These are phyloP conservation scores for Crotalus horridus DNA, from an alignment of 2,113 vertebrate genomes.

Conservation along the genomic window DNA sequence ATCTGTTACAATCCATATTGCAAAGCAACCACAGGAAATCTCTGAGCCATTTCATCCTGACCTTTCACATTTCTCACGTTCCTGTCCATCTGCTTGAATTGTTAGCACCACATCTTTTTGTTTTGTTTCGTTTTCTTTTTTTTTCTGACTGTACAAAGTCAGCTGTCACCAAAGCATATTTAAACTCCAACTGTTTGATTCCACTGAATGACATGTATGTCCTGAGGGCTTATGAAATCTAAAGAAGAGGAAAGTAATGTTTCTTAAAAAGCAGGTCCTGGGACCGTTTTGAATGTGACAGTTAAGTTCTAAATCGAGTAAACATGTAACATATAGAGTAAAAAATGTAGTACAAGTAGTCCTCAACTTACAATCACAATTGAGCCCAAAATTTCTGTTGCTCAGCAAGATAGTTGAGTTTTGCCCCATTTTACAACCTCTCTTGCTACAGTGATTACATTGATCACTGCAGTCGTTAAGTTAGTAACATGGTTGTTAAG, in stretches of 20 bases:
- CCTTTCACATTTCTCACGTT: slow-evolving; percentile 80
- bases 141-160: slow-evolving; percentile 71
- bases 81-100: slow-evolving; percentile 79
- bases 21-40: slow-evolving; percentile 78
- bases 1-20: slow-evolving; percentile 66
- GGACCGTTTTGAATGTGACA: slow-evolving; percentile 23
- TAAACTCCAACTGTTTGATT: slow-evolving; percentile 75
- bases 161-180: slow-evolving; percentile 77
- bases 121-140: slow-evolving; percentile 30
- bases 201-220: slow-evolving; percentile 72
- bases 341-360: not conserved
- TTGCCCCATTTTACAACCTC: not conserved
- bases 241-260: slow-evolving; percentile 54
- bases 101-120: slow-evolving; percentile 69
- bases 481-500: not conserved
- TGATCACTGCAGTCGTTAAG: not conserved
- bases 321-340: accelerated
- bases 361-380: too few relatives aligned
- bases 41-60: slow-evolving; percentile 73
- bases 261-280: slow-evolving; percentile 41
- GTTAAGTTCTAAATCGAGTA: slow-evolving; percentile 18
- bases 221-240: slow-evolving; percentile 71
- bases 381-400: not conserved
- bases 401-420: not conserved
- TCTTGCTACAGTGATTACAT: not conserved